Evolutionary conservation across 1,140 invertebrate genomes (phyloP), one percentile per base, ranked within the genome.

Genomic region (Eueides isabella): DNA sequence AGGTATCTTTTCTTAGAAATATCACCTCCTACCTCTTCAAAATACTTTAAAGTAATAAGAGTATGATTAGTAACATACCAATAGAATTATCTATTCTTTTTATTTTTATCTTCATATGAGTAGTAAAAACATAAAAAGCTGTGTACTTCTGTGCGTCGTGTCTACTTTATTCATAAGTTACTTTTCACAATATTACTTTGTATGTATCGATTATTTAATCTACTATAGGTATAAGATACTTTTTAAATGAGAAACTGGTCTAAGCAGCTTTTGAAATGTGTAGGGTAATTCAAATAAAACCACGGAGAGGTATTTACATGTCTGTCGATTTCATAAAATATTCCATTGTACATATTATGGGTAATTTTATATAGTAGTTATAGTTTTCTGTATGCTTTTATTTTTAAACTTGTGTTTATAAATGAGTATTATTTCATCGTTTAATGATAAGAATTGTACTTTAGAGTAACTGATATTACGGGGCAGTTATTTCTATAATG

Each of bases 271-370:
- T 55, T 23, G 26, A 19, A 44, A 44, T 14, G 16, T 44, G 41
- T 55, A 55, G 48, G 48, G 19, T 55, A 55, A 55, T 23, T 55
- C 23, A 55, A 55, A 55, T 55, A 55, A 55, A 55, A 55, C 9
- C 5, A 55, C 2, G 19, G 11, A 26, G 19, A 55, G 9, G 44
- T 55, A 44, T n/a, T 26, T 55, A 55, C 19, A 55, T 55, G 19
- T 19, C 23, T 7, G 19, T 55, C 2, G 48, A 3, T 19, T 23
- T 55, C 23, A 23, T 55, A 55, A 55, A 55, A 23, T 23, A 12
- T 55, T 19, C 3, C 9, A 23, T 55, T 55, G 48, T 55, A n/a
- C n/a, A n/a, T n/a, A 0, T 19, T 55, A 11, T 7, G 19, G 23
- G 3, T 0, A 0, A 23, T 23, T 19, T 23, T 26, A 12, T 26